Base-by-base conservation (phyloP, 35 echinoderm and acorn worm genomes). In the Heliocidaris tuberculata region DNA sequence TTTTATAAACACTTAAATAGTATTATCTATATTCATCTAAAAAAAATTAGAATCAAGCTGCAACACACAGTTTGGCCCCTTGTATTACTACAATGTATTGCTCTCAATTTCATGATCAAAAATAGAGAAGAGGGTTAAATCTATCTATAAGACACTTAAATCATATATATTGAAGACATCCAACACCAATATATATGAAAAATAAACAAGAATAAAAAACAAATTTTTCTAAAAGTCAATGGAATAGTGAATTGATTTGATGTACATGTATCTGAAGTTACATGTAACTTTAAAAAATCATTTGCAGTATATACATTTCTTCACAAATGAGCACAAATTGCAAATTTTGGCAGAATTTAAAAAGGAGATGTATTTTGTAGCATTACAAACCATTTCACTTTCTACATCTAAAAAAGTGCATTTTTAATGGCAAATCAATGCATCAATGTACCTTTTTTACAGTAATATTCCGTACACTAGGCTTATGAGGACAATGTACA, bases 61-160 rank as follows among this genome's bases (percentile, higher is more conserved):
- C 87, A 89, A 89, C 87, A 89, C 87, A 89, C 87, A 32, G 87
- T 89, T 89, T 89, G 87, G 87, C 87, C 87, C 87, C 87, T 89
- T 89, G 87, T 89, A 89, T 89, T 89, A 32, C 87, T 89, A 89
- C 87, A 89, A 89, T 89, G 87, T 89, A 89, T 89, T 89, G 87
- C 87, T 89, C 87, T 89, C 87, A 89, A 89, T 89, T 89, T 47
- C 31, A 89, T 48, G 24, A 32, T 89, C 87, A 89, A 89, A 78
- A 89, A 89, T 89, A 89, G 85, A 86, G 13, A 86, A 86, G 85
- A 86, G 31, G 87, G 47, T 17, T 15, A 89, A 89, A 89, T 89
- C 87, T 89, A 42, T 21, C 15, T 87, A 48, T 89, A 89, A 89
- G 87, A 89, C 87, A 89, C 87, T 89, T 89, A 89, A 89, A 89